A percentile compares a stretch with the other conserved stretches of the same genome.
phyloP scores from a whole-genome alignment of 1,140 invertebrate species.

The Neuroterus valhalla region DNA sequence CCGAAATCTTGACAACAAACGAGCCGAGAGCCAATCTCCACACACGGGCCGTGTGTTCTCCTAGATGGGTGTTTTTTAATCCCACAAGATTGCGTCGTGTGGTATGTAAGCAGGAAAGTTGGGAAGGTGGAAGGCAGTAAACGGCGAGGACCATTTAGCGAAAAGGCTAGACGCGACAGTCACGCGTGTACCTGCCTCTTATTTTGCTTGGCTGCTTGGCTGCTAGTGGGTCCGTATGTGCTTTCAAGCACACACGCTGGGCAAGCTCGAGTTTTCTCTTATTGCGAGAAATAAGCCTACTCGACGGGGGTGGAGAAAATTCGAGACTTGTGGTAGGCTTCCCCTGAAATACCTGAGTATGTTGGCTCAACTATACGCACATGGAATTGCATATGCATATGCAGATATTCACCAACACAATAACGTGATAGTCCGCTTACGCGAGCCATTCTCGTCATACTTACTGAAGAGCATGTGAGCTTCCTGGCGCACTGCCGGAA shows the following conservation, averaged over 20 bases:
- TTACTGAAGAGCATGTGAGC: constrained; percentile 38
- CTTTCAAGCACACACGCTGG: constrained; percentile 44
- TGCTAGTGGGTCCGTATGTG: constrained; percentile 26
- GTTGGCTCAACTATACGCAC: not conserved
- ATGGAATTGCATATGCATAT: constrained; percentile 14
- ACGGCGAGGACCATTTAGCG: constrained; percentile 68
- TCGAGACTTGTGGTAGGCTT: constrained; percentile 59
- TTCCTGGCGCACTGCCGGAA: constrained; percentile 46
- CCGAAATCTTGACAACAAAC: constrained; percentile 67
- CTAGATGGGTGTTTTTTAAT: constrained; percentile 65
- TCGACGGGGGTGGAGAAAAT: constrained; percentile 53
- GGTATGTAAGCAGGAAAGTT: constrained; percentile 40
- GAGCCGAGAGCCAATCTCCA: constrained; percentile 57
- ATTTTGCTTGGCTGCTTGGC: constrained; percentile 37
- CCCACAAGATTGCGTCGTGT: constrained; percentile 66
- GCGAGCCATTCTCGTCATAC: constrained; percentile 26
- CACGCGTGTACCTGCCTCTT: constrained; percentile 53
- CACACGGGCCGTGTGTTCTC: constrained; percentile 46
- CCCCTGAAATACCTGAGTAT: constrained; percentile 30
- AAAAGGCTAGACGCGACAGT: constrained; percentile 56
- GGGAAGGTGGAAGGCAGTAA: constrained; percentile 48
- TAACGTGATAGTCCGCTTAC: not conserved
- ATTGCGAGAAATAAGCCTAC: constrained; percentile 58
- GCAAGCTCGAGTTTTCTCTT: constrained; percentile 57
- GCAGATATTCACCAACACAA: not conserved